Percentiles rank a stretch among this genome's conserved stretches.
Conservation (phyloP, 2,113 vertebrate genomes). For the Lampris megalopsis region DNA sequence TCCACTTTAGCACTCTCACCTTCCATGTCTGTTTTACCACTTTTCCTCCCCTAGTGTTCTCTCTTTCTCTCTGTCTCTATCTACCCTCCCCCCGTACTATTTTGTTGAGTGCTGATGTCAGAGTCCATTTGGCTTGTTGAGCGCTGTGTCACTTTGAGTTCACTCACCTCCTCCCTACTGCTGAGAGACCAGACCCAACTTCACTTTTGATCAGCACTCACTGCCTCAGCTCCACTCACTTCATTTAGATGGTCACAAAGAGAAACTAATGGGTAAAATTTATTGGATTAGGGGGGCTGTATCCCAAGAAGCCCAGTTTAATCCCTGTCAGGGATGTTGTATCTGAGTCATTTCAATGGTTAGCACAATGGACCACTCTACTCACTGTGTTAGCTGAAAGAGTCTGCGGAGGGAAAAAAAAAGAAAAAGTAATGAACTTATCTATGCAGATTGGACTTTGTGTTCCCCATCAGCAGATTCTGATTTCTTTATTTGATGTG, state of each 20-base stretch:
- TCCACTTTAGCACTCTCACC: constrained; percentile 39
- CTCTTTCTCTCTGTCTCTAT: constrained; percentile 6
- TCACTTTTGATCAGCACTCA: constrained; percentile 58
- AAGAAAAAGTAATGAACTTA: not conserved
- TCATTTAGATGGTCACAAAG: not conserved
- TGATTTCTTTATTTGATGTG: constrained; percentile 33
- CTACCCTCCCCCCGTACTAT: constrained; percentile 3
- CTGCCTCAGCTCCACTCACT: constrained; percentile 15
- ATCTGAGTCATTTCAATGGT: constrained; percentile 36
- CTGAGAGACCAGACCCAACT: constrained; percentile 44
- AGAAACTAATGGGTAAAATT: not conserved
- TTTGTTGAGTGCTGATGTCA: constrained; percentile 49
- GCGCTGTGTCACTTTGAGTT: constrained; percentile 45
- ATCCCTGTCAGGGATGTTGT: constrained; percentile 41
- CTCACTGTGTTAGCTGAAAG: not conserved
- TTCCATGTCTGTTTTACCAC: constrained; percentile 35
- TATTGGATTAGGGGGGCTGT: constrained; percentile 8
- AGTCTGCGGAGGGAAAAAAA: not conserved
- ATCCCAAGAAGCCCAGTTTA: constrained; percentile 31
- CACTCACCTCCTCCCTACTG: constrained; percentile 45
- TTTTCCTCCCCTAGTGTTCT: constrained; percentile 3
- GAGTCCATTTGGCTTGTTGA: constrained; percentile 67
- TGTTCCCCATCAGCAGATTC: not conserved
- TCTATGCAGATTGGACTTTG: not conserved
- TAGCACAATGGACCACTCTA: constrained; percentile 2